Base-by-base conservation (phyloP, 2,113 vertebrate species). In the Oxyura jamaicensis region DNA sequence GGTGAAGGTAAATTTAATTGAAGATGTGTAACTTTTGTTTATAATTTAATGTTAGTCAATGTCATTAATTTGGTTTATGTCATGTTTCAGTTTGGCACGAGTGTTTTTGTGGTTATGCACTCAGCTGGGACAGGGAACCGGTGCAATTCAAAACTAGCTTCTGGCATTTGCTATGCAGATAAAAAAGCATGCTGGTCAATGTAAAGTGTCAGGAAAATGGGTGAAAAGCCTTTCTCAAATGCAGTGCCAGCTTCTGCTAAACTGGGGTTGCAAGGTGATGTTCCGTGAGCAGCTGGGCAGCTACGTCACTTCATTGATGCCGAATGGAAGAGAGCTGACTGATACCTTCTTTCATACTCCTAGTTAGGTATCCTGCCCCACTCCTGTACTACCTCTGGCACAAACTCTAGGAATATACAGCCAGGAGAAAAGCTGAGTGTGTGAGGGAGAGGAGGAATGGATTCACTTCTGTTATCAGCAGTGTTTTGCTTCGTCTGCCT, bases 201-300 rank as follows among this genome's bases (percentile, higher is more conserved):
- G 8, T 50, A 28, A 86, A 58, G 33, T 31, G 14, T 39, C 36
- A 39, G 19, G 22, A 36, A 65, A 67, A 87, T 62, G 7, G 12
- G 14, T 91, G 28, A 28, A 67, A 55, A 66, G 9, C 18, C 46
- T 66, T 10, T 59, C 74, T 83, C 28, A 62, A 33, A 31, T 50
- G 7, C n/a, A 59, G 4, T 59, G 13, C 9, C 29, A 53, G 4
- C 41, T 84, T 73, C 41, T 88, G 14, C 17, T 69, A 36, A 39
- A 0, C 35, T 74, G 13, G 6, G 22, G 28, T 25, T 41, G 33
- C 0, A 4, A 15, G 6, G 11, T 46, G 17, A 4, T 78, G 21
- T 25, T 41, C 31, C 67, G 59, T 71, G 67, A 65, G 67, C 63
- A 86, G 1, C 39, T 39, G 58, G 33, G 42, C 2, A 13, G 17